phyloP scores from a whole-genome alignment of 2,888 invertebrate species.

The Panopea generosa region DNA sequence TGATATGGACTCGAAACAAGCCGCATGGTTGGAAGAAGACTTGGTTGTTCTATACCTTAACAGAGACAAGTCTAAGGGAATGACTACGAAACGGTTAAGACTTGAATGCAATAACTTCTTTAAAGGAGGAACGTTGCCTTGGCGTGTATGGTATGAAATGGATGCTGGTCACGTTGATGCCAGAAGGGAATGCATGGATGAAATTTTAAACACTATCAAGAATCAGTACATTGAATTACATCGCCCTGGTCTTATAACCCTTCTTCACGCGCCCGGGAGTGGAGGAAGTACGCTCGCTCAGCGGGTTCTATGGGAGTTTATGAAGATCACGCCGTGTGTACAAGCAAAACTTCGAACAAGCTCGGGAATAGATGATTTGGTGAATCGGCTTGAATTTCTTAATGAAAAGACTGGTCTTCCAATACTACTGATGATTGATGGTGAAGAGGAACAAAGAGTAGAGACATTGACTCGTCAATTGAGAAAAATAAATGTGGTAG shows the following conservation, averaged over 20 bases:
- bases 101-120: conserved; percentile 54
- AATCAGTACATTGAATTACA: conserved; percentile 10
- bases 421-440: conserved; percentile 53
- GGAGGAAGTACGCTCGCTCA: conserved; percentile 65
- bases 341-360: conserved; percentile 42
- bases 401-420: conserved; percentile 44
- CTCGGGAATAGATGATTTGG: conserved; percentile 31
- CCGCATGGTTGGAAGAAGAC: conserved; percentile 43
- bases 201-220: conserved; percentile 28
- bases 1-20: conserved; percentile 33
- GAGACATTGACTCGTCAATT: conserved; percentile 14
- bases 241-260: conserved; percentile 33
- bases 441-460: conserved; percentile 54
- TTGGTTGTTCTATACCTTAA: conserved; percentile 44
- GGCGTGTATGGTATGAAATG: conserved; percentile 51
- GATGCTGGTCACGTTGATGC: conserved; percentile 42
- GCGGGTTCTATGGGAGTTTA: conserved; percentile 54
- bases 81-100: conserved; percentile 23
- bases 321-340: conserved; percentile 37
- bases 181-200: conserved; percentile 36
- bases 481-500: conserved; percentile 14
- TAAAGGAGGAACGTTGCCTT: conserved; percentile 57
- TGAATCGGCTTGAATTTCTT: conserved; percentile 37
- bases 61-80: conserved; percentile 15
- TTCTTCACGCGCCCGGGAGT: conserved; percentile 58